These are phyloP conservation scores for Wasmannia auropunctata DNA, from an alignment of 1,140 invertebrate species.

Conservation along the genomic window DNA sequence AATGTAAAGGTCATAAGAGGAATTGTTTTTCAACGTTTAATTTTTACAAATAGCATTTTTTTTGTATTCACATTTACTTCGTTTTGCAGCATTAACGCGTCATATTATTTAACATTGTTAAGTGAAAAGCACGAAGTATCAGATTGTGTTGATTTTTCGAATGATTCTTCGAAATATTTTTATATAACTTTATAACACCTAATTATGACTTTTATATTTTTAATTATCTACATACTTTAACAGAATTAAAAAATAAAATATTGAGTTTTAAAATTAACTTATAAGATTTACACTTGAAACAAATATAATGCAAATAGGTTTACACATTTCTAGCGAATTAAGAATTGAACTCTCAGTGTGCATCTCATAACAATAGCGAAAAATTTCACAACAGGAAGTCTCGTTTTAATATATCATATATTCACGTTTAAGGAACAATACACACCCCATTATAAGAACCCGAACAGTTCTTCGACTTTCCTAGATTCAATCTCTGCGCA, in stretches of 20 bases:
- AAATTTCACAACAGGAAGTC: neutral
- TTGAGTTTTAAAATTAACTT: neutral
- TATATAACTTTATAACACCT: neutral
- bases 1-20: neutral
- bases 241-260: neutral
- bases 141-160: neutral
- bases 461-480: neutral
- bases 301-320: neutral
- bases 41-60: neutral
- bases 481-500: neutral
- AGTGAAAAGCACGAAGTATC: neutral
- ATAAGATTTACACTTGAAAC: neutral
- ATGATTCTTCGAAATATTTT: neutral
- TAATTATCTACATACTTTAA: neutral
- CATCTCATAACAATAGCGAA: neutral
- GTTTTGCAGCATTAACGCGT: neutral
- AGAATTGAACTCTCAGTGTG: neutral
- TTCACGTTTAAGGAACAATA: neutral
- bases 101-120: neutral
- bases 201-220: neutral
- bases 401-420: neutral
- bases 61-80: neutral
- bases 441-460: neutral
- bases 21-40: neutral
- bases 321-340: neutral